phyloP scores from a whole-genome alignment of 64 coral and sea anemone genomes.

The Anthopleura sola region DNA sequence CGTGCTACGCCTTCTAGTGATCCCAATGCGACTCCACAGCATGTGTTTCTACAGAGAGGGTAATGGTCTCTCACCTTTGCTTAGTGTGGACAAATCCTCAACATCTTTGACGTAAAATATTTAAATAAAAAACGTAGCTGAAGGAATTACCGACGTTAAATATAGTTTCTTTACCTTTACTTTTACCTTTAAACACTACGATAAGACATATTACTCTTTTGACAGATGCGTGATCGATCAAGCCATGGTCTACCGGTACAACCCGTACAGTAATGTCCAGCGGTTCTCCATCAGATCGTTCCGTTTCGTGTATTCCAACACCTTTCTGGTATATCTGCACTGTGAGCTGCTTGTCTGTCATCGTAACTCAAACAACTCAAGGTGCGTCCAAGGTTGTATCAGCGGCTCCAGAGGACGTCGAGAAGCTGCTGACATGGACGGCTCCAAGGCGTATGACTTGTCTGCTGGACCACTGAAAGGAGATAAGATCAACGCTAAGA shows the following conservation, averaged over 20 bases:
- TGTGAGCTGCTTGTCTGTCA: conserved; percentile 52
- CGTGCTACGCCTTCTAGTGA: conserved; percentile 39
- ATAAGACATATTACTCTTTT: not conserved
- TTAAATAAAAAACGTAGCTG: no score
- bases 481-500: not conserved
- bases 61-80: conserved; percentile 3
- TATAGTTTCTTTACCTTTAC: no score
- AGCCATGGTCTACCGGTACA: not conserved
- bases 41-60: conserved; percentile 61
- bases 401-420: not conserved
- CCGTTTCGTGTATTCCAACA: conserved; percentile 29
- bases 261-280: not conserved
- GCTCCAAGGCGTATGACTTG: not conserved
- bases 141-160: no score
- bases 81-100: no score
- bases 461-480: conserved; percentile 1
- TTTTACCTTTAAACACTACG: no score
- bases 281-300: conserved; percentile 51
- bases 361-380: conserved; percentile 36
- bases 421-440: conserved; percentile 4
- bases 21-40: conserved; percentile 55
- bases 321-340: conserved; percentile 37
- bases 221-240: conserved; percentile 6
- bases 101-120: not conserved
- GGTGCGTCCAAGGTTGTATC: conserved; percentile 34